Percentiles rank a stretch among this genome's conserved stretches.
These are phyloP conservation scores for Struthidea cinerea DNA, from an alignment of 2,113 vertebrate genomes.

Conservation along the genomic window DNA sequence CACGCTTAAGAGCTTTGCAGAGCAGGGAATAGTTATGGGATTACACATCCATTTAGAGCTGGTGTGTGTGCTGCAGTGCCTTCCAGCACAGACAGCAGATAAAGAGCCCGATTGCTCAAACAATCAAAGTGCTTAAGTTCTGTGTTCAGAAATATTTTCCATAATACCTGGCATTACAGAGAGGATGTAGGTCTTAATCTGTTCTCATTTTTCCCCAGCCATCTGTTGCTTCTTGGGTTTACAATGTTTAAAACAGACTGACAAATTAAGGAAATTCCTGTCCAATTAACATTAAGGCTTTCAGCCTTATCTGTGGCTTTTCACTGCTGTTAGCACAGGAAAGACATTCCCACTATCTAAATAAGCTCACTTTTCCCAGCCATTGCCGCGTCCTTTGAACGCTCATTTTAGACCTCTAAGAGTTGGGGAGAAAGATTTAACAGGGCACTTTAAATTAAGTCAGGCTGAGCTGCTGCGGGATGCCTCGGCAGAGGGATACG, in stretches of 20 bases:
- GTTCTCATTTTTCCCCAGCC: neutral
- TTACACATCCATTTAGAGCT: neutral
- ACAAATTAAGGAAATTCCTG: constrained; percentile 23
- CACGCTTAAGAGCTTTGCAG: neutral
- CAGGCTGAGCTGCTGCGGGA: neutral
- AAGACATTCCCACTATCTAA: neutral
- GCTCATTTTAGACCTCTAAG: neutral
- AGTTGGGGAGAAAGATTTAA: neutral
- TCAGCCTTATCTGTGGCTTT: constrained; percentile 18
- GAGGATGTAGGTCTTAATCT: neutral
- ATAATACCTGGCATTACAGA: neutral
- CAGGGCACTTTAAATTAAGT: neutral
- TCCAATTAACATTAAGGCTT: neutral
- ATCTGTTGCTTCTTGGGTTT: neutral
- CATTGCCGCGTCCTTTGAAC: neutral
- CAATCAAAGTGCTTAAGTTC: neutral
- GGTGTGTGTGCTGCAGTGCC: neutral
- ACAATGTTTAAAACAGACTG: neutral
- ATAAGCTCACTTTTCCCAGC: neutral
- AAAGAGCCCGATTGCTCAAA: neutral
- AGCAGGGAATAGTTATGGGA: neutral
- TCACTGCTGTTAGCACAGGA: neutral
- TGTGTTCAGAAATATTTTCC: constrained; percentile 37
- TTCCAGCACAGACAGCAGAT: neutral
- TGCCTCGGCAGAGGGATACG: neutral